Conservation (phyloP, 2,888 invertebrate species). For the Mesorhabditis spiculigera region DNA sequence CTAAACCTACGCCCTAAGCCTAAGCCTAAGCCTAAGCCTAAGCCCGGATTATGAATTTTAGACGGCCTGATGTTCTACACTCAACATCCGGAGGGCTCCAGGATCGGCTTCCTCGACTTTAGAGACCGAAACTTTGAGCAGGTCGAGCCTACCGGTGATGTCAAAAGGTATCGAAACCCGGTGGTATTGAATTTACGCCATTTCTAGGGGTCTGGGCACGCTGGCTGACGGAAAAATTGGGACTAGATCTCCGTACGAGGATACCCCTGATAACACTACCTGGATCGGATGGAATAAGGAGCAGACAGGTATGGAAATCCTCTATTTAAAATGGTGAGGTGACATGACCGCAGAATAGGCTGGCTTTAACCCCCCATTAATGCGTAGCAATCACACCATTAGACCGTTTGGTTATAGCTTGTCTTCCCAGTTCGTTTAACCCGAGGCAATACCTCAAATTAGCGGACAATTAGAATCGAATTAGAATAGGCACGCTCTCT, state of each 20-base stretch:
- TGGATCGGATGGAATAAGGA: conserved; percentile 90
- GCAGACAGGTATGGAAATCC: conserved; percentile 64
- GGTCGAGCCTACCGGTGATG: conserved; percentile 70
- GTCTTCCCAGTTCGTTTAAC: too few species aligned
- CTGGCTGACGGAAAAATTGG: conserved; percentile 61
- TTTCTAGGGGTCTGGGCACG: conserved; percentile 74
- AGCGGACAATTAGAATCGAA: too few species aligned
- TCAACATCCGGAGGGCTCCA: conserved; percentile 35
- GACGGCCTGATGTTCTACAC: conserved; percentile 69
- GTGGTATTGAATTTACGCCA: background rate
- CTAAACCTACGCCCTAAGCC: too few species aligned
- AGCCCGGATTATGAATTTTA: conserved; percentile 60
- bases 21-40: too few species aligned
- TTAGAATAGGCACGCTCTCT: too few species aligned
- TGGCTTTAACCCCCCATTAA: too few species aligned
- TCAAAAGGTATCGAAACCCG: conserved; percentile 4
- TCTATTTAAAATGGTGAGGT: too few species aligned
- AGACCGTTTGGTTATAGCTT: too few species aligned
- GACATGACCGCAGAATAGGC: too few species aligned
- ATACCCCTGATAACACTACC: conserved; percentile 28
- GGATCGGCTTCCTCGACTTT: conserved; percentile 36
- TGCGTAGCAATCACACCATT: too few species aligned
- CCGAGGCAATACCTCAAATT: too few species aligned
- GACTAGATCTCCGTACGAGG: conserved; percentile 30
- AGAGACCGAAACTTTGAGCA: conserved; percentile 65